A percentile compares a stretch with the other conserved stretches of the same genome.
Evolutionary conservation across 2,888 invertebrate genomes (phyloP).

Genomic region (Melipona bicolor): DNA sequence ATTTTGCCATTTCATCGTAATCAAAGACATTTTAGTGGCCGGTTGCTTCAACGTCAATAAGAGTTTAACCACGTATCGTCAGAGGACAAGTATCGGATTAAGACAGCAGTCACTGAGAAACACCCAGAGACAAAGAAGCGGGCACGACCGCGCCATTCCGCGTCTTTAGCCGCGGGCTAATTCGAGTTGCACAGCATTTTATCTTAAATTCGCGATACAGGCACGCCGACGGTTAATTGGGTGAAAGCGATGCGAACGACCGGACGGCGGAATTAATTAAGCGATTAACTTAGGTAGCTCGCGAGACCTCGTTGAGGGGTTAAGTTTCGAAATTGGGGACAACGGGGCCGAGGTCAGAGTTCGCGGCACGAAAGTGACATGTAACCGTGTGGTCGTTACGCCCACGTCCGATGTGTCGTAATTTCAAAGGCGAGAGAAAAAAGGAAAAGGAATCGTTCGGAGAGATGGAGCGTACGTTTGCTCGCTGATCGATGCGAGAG

Average conservation of each 20-base stretch:
- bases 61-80: too few relatives aligned
- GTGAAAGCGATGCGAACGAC: slow-evolving; percentile 77
- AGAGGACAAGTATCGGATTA: background rate
- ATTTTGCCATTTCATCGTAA: too few relatives aligned
- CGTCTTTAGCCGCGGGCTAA: slow-evolving; percentile 7
- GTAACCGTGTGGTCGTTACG: slow-evolving; percentile 54
- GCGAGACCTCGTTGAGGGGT: slow-evolving; percentile 76
- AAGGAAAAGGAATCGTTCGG: background rate
- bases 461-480: background rate
- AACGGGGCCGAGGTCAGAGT: slow-evolving; percentile 75
- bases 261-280: slow-evolving; percentile 79
- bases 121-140: background rate
- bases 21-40: too few relatives aligned
- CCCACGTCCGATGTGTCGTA: slow-evolving; percentile 47
- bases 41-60: too few relatives aligned
- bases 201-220: slow-evolving; percentile 62
- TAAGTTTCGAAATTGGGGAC: slow-evolving; percentile 79
- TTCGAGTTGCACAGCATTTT: slow-evolving; percentile 43
- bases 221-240: slow-evolving; percentile 66
- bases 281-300: slow-evolving; percentile 78
- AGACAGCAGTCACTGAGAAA: background rate
- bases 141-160: background rate
- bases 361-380: slow-evolving; percentile 69
- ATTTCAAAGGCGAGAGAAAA: slow-evolving; percentile 16
- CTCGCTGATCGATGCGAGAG: background rate